Conservation (phyloP, 2,113 vertebrate genomes). For the Etia nguti region DNA sequence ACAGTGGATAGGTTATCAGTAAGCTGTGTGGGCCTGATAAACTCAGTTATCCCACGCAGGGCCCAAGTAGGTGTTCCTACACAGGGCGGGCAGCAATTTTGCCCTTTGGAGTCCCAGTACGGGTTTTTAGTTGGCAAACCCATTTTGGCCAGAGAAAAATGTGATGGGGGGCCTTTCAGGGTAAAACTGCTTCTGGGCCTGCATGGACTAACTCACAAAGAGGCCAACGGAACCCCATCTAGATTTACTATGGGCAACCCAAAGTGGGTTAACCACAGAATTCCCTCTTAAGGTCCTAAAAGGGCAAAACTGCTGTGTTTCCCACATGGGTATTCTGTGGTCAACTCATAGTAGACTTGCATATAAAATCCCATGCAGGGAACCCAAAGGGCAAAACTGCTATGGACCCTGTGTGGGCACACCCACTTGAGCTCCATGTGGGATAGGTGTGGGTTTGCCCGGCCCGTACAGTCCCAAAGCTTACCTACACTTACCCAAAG, state of each 20-base stretch:
- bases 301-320: not conserved
- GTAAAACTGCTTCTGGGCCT: not conserved
- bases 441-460: not conserved
- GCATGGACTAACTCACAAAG: not conserved
- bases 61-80: not conserved
- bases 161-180: not conserved
- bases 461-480: not conserved
- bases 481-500: not conserved
- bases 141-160: not conserved
- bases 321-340: not conserved
- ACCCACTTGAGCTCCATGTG: not conserved
- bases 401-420: not conserved
- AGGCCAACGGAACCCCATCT: rapidly evolving
- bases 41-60: not conserved
- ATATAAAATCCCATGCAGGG: not conserved
- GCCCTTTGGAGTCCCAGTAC: not conserved
- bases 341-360: rapidly evolving
- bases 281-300: not conserved
- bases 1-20: not conserved
- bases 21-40: not conserved
- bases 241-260: not conserved
- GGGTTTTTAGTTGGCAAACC: not conserved
- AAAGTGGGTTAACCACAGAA: not conserved
- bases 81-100: not conserved
- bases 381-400: not conserved